A percentile compares a stretch with the other conserved stretches of the same genome.
Conservation (phyloP, 2,113 vertebrate genomes). For the Sceloporus tristichus region DNA sequence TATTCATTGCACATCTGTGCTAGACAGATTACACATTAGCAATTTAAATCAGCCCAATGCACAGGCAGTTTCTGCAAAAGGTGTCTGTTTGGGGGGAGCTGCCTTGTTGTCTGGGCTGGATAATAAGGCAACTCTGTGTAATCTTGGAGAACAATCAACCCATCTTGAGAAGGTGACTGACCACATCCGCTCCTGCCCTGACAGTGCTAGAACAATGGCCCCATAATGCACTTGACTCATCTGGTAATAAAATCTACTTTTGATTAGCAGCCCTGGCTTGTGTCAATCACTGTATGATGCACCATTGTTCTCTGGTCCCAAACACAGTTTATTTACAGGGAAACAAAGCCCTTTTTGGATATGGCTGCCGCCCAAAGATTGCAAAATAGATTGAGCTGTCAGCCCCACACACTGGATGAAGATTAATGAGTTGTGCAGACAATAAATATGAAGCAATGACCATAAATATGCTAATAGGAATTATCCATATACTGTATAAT, state of each 20-base stretch:
- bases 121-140: constrained; percentile 83
- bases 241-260: constrained; percentile 91
- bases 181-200: constrained; percentile 81
- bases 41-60: constrained; percentile 81
- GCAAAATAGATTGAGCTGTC: constrained; percentile 99
- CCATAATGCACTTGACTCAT: constrained; percentile 85
- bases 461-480: constrained; percentile 99
- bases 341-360: constrained; percentile 89
- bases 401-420: constrained; percentile 95
- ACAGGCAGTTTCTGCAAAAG: constrained; percentile 76
- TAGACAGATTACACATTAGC: constrained; percentile 86
- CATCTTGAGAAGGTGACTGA: constrained; percentile 86
- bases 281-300: constrained; percentile 89
- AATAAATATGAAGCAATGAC: constrained; percentile 99
- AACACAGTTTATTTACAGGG: constrained; percentile 87
- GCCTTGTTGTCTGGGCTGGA: constrained; percentile 79
- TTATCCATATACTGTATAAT: constrained; percentile 94
- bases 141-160: constrained; percentile 87
- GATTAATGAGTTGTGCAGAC: constrained; percentile 97
- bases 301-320: constrained; percentile 82
- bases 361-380: constrained; percentile 89
- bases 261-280: constrained; percentile 89
- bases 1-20: constrained; percentile 90
- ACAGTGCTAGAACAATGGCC: constrained; percentile 82
- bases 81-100: constrained; percentile 80